Percentiles rank a stretch among this genome's conserved stretches.
Evolutionary conservation across 2,797 vertebrate species (phyloP).

Genomic region (Anniella stebbinsi): DNA sequence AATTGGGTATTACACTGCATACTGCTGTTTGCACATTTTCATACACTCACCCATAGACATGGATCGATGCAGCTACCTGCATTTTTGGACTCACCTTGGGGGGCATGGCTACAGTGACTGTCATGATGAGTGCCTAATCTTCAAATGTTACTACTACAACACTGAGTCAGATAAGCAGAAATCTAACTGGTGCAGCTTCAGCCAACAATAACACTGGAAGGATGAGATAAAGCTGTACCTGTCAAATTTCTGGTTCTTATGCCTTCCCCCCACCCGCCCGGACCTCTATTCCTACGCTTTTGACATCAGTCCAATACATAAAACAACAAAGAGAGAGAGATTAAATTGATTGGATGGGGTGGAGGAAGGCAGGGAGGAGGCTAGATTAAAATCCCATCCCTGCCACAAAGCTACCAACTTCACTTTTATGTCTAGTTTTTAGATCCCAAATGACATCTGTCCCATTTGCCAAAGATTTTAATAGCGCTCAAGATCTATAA

Average conservation of each 20-base stretch:
- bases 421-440: not conserved
- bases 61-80: too few species aligned
- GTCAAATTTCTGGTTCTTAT: not conserved
- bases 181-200: not conserved
- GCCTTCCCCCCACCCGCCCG: too few species aligned
- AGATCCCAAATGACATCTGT: not conserved
- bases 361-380: too few species aligned
- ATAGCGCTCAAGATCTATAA: not conserved
- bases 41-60: too few species aligned
- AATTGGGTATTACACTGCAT: too few species aligned
- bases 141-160: too few species aligned
- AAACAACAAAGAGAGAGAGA: not conserved
- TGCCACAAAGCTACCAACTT: not conserved
- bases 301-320: too few species aligned
- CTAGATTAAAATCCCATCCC: not conserved
- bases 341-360: not conserved
- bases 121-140: too few species aligned
- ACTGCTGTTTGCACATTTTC: too few species aligned
- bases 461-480: not conserved
- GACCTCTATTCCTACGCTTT: too few species aligned
- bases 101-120: too few species aligned
- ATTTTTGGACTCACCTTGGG: too few species aligned
- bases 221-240: not conserved
- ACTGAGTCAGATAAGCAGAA: not conserved
- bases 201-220: not conserved